Evolutionary conservation across 2,888 invertebrate genomes (phyloP).

Genomic region (Diplolepis rosae): DNA sequence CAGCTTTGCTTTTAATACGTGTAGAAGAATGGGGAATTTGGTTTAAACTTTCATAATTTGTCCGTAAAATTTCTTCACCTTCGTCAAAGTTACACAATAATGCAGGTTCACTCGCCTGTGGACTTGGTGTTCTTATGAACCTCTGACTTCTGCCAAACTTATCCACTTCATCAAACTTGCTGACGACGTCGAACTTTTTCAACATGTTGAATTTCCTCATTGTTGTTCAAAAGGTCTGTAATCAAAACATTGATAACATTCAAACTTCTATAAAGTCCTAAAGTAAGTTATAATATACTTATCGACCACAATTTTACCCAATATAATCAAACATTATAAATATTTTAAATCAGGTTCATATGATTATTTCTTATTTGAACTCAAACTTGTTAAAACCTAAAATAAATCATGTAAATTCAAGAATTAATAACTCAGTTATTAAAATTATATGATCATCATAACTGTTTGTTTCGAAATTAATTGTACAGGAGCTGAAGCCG

Average conservation of each 20-base stretch:
- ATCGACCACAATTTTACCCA: background rate
- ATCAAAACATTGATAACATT: background rate
- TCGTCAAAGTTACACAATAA: background rate
- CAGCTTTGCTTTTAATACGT: background rate
- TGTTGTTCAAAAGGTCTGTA: background rate
- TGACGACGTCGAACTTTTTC: background rate
- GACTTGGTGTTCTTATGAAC: slow-evolving; percentile 2
- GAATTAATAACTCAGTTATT: background rate
- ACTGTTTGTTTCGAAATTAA: background rate
- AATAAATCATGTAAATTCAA: background rate
- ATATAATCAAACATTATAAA: background rate
- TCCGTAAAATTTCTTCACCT: background rate
- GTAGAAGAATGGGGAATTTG: background rate
- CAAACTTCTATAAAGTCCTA: background rate
- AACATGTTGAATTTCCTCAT: background rate
- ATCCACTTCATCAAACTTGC: background rate
- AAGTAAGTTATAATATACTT: background rate
- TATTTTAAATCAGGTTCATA: background rate
- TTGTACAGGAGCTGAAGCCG: background rate
- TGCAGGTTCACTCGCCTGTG: background rate
- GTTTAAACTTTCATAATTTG: background rate
- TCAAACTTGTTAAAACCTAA: background rate
- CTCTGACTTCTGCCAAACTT: background rate
- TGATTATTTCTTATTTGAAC: background rate
- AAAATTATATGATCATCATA: background rate